These are phyloP conservation scores for Clarias batrachus DNA, from an alignment of 2,113 vertebrate genomes.

Conservation along the genomic window DNA sequence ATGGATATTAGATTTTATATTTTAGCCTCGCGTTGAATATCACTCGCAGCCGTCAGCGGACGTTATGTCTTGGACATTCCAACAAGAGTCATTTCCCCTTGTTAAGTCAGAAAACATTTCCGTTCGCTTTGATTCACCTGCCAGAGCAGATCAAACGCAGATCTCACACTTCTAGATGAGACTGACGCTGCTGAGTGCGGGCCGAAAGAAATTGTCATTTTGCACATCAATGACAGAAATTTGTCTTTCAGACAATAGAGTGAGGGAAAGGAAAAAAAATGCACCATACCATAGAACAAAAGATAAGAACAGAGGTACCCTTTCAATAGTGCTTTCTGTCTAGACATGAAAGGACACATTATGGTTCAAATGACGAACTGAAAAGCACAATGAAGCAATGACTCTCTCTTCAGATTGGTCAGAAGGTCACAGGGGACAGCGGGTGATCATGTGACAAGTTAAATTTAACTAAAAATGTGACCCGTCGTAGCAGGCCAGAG, in stretches of 20 bases:
- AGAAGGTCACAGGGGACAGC: neutral
- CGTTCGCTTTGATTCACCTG: neutral
- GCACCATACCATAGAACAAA: neutral
- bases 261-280: neutral
- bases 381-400: neutral
- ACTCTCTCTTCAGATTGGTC: neutral
- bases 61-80: neutral
- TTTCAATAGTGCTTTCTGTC: neutral
- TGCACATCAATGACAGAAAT: neutral
- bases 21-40: neutral
- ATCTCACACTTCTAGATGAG: neutral
- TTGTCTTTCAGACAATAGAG: neutral
- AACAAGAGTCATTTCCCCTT: neutral
- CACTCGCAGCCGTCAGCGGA: neutral
- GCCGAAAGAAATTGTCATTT: neutral
- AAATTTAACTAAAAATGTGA: too few species aligned
- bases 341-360: neutral
- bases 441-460: too few species aligned
- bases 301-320: neutral
- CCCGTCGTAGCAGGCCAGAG: too few species aligned
- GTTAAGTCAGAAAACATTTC: neutral
- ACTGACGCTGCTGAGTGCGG: neutral
- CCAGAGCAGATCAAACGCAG: neutral
- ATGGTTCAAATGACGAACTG: neutral
- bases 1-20: neutral